Conservation (phyloP, 2,888 invertebrate genomes). For the Nebria brevicollis region DNA sequence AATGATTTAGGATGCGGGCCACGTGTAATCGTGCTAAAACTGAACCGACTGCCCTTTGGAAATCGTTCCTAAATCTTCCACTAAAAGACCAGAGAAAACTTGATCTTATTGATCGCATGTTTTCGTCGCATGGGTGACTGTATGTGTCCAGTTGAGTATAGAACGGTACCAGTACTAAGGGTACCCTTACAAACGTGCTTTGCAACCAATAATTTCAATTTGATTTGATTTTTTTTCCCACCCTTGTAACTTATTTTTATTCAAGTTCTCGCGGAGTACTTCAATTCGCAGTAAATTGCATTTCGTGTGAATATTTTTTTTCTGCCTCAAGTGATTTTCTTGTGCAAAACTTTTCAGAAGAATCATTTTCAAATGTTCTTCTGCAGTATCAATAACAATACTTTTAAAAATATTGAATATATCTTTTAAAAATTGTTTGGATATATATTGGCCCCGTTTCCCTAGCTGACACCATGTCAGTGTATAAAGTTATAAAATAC, state of each 20-base stretch:
- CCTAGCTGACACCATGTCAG: no score
- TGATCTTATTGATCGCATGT: background rate
- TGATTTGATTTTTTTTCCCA: background rate
- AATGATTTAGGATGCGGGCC: background rate
- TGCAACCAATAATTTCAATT: background rate
- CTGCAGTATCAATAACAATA: no score
- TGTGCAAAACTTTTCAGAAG: background rate
- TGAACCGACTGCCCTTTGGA: background rate
- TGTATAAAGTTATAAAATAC: no score
- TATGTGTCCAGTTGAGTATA: background rate
- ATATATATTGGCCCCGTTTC: no score
- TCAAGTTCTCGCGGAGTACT: background rate
- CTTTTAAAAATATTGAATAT: no score
- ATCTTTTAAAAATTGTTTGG: no score
- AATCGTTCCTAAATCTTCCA: background rate
- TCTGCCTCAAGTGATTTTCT: background rate
- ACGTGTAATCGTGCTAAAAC: slow-evolving; percentile 1
- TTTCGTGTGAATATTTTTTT: background rate
- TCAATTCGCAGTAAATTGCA: background rate
- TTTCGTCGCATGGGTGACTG: background rate
- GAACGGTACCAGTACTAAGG: background rate
- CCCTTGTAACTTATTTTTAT: background rate
- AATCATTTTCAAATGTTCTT: no score
- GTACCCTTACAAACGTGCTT: background rate
- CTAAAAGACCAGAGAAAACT: background rate